Conservation (phyloP, 2,888 invertebrate species). For the Antheraea yamamai region DNA sequence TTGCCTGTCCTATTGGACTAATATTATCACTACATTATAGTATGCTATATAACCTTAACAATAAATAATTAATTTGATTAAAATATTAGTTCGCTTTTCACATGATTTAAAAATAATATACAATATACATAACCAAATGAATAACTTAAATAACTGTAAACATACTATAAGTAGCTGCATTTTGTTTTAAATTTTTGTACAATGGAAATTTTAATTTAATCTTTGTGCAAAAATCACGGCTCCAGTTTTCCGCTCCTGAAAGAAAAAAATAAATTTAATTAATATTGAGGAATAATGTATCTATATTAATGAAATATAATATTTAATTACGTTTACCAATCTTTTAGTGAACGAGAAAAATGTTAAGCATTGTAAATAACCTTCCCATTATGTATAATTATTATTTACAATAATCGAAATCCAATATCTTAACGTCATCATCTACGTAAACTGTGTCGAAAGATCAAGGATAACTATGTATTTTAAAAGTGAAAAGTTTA, state of each 20-base stretch:
- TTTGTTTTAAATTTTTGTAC: not conserved
- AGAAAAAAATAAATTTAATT: constrained; percentile 31
- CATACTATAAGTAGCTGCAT: not conserved
- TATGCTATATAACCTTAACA: not conserved
- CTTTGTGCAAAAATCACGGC: constrained; percentile 30
- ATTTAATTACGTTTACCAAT: not conserved
- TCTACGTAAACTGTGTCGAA: too few species aligned
- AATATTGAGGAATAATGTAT: not conserved
- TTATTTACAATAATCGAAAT: not conserved
- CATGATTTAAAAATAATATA: not conserved
- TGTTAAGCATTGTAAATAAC: not conserved
- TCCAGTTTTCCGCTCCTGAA: constrained; percentile 62
- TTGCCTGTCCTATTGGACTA: too few species aligned
- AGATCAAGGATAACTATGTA: too few species aligned
- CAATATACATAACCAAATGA: not conserved
- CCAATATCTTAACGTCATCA: too few species aligned
- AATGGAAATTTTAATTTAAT: not conserved
- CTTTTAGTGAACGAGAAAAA: not conserved
- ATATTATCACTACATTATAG: too few species aligned
- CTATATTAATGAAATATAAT: not conserved
- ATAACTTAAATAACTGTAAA: not conserved
- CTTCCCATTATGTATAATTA: not conserved
- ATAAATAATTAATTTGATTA: not conserved
- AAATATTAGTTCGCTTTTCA: too few species aligned
- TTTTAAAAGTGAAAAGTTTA: too few species aligned